Evolutionary conservation across 2,888 invertebrate genomes (phyloP).

Genomic region (Drosophila bunnanda): DNA sequence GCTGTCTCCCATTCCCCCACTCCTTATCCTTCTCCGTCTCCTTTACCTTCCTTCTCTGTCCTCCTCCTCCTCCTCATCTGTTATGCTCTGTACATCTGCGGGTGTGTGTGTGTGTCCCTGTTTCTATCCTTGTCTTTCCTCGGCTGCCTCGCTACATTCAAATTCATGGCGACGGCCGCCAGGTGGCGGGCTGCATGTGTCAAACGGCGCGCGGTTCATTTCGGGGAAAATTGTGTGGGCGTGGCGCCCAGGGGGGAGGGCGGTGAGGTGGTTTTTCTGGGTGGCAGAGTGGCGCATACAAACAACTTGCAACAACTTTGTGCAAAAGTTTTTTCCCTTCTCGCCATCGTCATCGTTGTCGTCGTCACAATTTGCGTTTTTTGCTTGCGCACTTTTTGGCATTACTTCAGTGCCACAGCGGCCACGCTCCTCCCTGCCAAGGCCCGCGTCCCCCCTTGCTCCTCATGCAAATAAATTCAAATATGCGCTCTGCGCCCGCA

Average conservation of each 20-base stretch:
- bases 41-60: not conserved
- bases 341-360: constrained; percentile 31
- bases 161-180: constrained; percentile 71
- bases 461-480: constrained; percentile 72
- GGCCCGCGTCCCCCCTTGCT: not conserved
- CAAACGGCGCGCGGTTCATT: constrained; percentile 68
- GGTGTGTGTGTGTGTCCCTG: not conserved
- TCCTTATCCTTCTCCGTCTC: not conserved
- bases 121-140: not conserved
- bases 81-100: constrained; percentile 16
- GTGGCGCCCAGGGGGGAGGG: constrained; percentile 15
- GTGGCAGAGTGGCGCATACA: constrained; percentile 34
- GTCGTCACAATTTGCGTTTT: constrained; percentile 62
- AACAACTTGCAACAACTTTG: constrained; percentile 67
- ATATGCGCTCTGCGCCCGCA: constrained; percentile 73
- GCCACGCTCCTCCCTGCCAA: constrained; percentile 15
- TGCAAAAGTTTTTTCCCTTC: constrained; percentile 54
- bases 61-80: not conserved
- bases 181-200: constrained; percentile 73
- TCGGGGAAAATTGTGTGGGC: constrained; percentile 53
- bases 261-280: not conserved
- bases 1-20: not conserved
- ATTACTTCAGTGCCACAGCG: constrained; percentile 59
- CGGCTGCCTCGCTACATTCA: constrained; percentile 50
- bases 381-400: constrained; percentile 66